Conservation (phyloP, 2,113 vertebrate genomes). For the Channa argus region DNA sequence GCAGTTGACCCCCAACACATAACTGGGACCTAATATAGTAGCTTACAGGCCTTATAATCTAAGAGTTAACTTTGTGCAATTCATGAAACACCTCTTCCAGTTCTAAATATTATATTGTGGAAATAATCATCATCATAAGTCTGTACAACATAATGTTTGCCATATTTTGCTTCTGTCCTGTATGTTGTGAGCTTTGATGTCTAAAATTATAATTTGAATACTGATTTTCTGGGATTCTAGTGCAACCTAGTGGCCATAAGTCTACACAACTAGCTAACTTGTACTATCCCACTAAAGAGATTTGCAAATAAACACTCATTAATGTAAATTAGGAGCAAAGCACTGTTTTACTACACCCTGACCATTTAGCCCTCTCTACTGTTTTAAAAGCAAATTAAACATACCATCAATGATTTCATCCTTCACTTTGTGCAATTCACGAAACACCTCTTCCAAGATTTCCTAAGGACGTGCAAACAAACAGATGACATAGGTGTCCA, state of each 20-base stretch:
- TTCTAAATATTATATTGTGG: too few relatives aligned
- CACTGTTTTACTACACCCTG: neutral
- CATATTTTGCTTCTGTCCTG: too few relatives aligned
- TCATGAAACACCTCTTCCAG: conserved; percentile 97
- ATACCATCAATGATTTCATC: conserved; percentile 98
- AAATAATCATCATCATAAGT: too few relatives aligned
- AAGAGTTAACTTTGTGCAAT: conserved; percentile 93
- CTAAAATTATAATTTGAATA: too few relatives aligned
- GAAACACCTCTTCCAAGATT: conserved; percentile 98
- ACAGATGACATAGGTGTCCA: neutral
- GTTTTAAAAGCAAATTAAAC: conserved; percentile 45
- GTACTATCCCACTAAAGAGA: neutral
- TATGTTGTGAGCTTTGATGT: too few relatives aligned
- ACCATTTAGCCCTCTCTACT: neutral
- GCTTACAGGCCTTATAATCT: too few relatives aligned
- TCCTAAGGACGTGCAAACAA: conserved; percentile 82
- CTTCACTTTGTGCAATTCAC: conserved; percentile 98
- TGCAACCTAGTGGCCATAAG: conserved; percentile 59
- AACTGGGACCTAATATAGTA: too few relatives aligned
- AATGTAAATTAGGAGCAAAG: conserved; percentile 1
- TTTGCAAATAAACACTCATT: conserved; percentile 24
- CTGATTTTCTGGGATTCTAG: conserved; percentile 25
- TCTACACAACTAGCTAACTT: conserved; percentile 15
- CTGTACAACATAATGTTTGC: too few relatives aligned
- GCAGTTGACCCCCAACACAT: too few relatives aligned